phyloP scores from a whole-genome alignment of 2,888 invertebrate genomes.

The Eilema depressum region DNA sequence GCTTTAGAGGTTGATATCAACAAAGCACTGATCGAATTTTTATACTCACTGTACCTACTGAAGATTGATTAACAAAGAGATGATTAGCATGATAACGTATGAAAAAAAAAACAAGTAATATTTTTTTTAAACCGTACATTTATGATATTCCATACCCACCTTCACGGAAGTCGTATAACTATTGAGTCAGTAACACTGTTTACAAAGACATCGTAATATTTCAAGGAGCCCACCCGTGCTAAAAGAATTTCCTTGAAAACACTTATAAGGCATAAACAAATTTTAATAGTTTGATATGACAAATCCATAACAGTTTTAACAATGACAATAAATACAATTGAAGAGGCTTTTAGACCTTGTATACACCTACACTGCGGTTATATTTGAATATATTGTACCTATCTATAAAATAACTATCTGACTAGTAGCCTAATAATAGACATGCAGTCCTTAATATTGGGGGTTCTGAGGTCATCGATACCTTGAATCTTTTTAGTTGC shows the following conservation, averaged over 20 bases:
- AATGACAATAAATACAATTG: slow-evolving; percentile 12
- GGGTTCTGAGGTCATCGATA: background rate
- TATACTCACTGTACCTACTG: background rate
- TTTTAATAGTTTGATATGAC: slow-evolving; percentile 9
- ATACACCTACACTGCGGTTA: slow-evolving; percentile 31
- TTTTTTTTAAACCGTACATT: background rate
- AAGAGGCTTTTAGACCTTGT: slow-evolving; percentile 23
- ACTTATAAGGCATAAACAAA: slow-evolving; percentile 11
- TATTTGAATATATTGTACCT: background rate
- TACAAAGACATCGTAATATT: slow-evolving; percentile 7
- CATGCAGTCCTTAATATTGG: background rate
- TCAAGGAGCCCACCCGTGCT: slow-evolving; percentile 5
- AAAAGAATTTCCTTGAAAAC: slow-evolving; percentile 5
- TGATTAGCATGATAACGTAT: background rate
- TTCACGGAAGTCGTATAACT: slow-evolving; percentile 12
- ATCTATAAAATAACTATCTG: background rate
- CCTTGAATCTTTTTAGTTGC: background rate
- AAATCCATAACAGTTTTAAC: slow-evolving; percentile 6
- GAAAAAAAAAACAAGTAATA: background rate
- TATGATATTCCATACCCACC: background rate
- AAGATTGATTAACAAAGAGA: background rate
- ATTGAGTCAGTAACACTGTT: background rate
- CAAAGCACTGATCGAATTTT: background rate
- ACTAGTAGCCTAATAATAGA: background rate
- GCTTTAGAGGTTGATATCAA: background rate